A percentile compares a stretch with the other conserved stretches of the same genome.
Conservation (phyloP, 1,140 invertebrate genomes). For the Scaptodrosophila lebanonensis region DNA sequence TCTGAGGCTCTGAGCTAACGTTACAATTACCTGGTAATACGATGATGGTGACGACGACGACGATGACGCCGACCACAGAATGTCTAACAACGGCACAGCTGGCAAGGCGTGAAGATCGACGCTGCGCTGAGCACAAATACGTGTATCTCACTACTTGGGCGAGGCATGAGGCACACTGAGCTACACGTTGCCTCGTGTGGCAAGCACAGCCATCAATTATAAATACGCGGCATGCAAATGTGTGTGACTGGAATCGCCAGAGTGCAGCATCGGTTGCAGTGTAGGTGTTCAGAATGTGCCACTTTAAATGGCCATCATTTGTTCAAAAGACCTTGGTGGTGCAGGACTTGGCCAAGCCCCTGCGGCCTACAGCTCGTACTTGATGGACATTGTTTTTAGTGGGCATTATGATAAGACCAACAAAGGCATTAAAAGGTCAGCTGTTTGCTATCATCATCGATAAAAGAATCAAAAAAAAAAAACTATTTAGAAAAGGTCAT, state of each 20-base stretch:
- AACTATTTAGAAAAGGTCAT: too few species aligned
- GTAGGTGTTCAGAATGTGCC: conserved; percentile 9
- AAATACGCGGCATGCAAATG: not conserved
- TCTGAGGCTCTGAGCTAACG: conserved; percentile 34
- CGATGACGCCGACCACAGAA: conserved; percentile 56
- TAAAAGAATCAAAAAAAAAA: too few species aligned
- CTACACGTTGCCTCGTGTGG: too few species aligned
- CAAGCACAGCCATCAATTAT: conserved; percentile 20
- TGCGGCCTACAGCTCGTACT: not conserved
- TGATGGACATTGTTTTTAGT: too few species aligned
- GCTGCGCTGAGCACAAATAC: not conserved
- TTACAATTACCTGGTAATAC: conserved; percentile 67
- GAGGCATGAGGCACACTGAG: conserved; percentile 10
- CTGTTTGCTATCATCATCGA: too few species aligned
- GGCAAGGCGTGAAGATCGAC: conserved; percentile 15
- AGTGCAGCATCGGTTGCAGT: not conserved
- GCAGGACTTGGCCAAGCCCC: conserved; percentile 4
- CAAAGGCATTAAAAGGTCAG: too few species aligned
- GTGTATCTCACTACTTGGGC: conserved; percentile 7
- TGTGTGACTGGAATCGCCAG: too few species aligned
- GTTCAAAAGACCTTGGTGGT: not conserved
- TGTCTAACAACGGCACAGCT: conserved; percentile 47
- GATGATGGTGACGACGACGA: conserved; percentile 39
- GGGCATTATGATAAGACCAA: too few species aligned
- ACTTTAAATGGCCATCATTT: conserved; percentile 19